A percentile compares a stretch with the other conserved stretches of the same genome.
These are phyloP conservation scores for Garra rufa DNA, from an alignment of 2,113 vertebrate genomes.

Conservation along the genomic window DNA sequence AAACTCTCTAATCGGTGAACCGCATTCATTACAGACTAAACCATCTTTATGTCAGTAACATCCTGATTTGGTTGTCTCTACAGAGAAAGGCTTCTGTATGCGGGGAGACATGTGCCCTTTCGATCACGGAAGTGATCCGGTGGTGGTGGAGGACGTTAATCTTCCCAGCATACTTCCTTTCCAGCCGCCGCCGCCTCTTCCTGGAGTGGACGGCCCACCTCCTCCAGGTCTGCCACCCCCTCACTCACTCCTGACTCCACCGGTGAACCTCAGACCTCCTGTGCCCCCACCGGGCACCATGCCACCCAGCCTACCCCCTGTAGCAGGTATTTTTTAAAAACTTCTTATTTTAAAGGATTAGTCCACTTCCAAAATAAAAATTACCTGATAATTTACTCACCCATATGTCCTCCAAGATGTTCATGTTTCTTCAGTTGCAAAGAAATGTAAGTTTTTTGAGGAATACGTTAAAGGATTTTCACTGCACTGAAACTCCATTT, in stretches of 20 bases:
- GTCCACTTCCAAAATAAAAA: too few species aligned
- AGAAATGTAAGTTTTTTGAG: too few species aligned
- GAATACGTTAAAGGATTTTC: too few species aligned
- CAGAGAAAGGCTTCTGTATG: slow-evolving; percentile 99
- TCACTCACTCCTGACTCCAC: slow-evolving; percentile 89
- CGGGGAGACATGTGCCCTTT: slow-evolving; percentile 97
- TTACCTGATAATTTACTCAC: too few species aligned
- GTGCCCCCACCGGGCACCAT: slow-evolving; percentile 88
- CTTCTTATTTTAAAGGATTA: too few species aligned
- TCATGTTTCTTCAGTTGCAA: too few species aligned
- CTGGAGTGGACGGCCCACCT: slow-evolving; percentile 88
- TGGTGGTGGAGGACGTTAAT: slow-evolving; percentile 97
- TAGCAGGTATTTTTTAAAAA: slow-evolving; percentile 89
- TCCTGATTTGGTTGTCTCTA: slow-evolving; percentile 49
- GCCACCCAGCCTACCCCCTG: slow-evolving; percentile 91
- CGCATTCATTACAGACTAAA: neutral
- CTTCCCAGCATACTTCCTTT: slow-evolving; percentile 95
- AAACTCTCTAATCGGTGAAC: neutral
- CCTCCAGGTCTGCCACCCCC: slow-evolving; percentile 90
- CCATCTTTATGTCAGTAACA: neutral
- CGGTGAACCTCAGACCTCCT: slow-evolving; percentile 92
- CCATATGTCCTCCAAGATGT: too few species aligned
- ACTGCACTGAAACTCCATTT: too few species aligned
- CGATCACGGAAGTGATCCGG: slow-evolving; percentile 96
- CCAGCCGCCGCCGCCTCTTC: slow-evolving; percentile 88